Evolutionary conservation across 2,888 invertebrate genomes (phyloP).

Genomic region (Tachina fera): DNA sequence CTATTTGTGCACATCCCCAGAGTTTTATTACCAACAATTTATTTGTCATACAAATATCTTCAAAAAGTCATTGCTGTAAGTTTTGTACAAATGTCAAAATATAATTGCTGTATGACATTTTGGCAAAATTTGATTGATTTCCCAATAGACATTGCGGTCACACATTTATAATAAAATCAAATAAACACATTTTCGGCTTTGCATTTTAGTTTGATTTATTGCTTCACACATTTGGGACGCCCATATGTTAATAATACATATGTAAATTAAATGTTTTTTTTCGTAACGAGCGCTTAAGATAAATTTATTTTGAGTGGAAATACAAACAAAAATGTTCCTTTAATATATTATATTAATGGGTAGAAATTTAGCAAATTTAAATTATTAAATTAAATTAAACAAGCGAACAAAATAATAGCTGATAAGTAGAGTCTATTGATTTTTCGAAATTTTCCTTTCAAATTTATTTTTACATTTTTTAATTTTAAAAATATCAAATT

Average conservation of each 20-base stretch:
- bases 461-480: too few relatives aligned
- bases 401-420: too few relatives aligned
- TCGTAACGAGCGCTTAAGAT: too few relatives aligned
- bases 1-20: constrained; percentile 11
- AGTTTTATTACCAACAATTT: constrained; percentile 27
- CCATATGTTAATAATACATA: background rate
- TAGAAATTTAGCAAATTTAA: too few relatives aligned
- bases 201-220: background rate
- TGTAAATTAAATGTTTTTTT: background rate
- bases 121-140: constrained; percentile 38
- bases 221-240: background rate
- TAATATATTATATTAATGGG: too few relatives aligned
- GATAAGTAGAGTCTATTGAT: too few relatives aligned
- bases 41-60: constrained; percentile 4
- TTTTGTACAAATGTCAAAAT: constrained; percentile 25
- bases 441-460: too few relatives aligned
- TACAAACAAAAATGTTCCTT: too few relatives aligned
- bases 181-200: background rate
- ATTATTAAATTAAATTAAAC: too few relatives aligned
- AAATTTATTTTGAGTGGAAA: too few relatives aligned
- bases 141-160: constrained; percentile 7
- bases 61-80: background rate
- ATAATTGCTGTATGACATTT: constrained; percentile 20
- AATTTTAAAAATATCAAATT: too few relatives aligned
- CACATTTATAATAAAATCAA: constrained; percentile 41